phyloP scores from a whole-genome alignment of 2,888 invertebrate genomes.

The Scaptomyza polygonia region DNA sequence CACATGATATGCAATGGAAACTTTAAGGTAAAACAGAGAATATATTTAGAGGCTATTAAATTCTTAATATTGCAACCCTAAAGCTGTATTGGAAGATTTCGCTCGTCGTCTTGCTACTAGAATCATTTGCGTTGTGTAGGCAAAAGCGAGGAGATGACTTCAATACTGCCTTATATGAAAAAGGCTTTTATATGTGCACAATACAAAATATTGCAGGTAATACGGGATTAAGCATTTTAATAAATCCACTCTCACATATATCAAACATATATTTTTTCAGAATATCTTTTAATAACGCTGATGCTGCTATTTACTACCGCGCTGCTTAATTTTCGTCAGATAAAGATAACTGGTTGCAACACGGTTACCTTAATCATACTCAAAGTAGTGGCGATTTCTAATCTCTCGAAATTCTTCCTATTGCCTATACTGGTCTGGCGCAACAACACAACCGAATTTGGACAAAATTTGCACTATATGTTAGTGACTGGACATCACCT shows the following conservation, averaged over 20 bases:
- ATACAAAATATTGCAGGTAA: conserved; percentile 84
- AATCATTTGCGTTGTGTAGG: conserved; percentile 91
- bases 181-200: conserved; percentile 87
- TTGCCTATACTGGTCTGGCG: conserved; percentile 88
- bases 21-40: conserved; percentile 88
- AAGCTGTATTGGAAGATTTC: conserved; percentile 91
- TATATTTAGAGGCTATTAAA: too few species aligned
- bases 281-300: conserved; percentile 69
- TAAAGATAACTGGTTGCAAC: conserved; percentile 41
- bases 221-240: not conserved
- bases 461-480: conserved; percentile 85
- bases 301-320: conserved; percentile 61
- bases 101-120: conserved; percentile 90
- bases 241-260: not conserved
- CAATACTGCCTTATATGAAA: conserved; percentile 86
- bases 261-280: conserved; percentile 47
- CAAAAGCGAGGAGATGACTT: conserved; percentile 68
- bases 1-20: conserved; percentile 93
- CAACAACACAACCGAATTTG: conserved; percentile 83
- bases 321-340: conserved; percentile 33
- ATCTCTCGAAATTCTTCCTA: conserved; percentile 86
- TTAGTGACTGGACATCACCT: conserved; percentile 88
- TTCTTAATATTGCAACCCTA: conserved; percentile 45
- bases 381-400: conserved; percentile 87
- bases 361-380: conserved; percentile 80